phyloP scores from a whole-genome alignment of 2,888 invertebrate species.

The Cistogaster globosa region DNA sequence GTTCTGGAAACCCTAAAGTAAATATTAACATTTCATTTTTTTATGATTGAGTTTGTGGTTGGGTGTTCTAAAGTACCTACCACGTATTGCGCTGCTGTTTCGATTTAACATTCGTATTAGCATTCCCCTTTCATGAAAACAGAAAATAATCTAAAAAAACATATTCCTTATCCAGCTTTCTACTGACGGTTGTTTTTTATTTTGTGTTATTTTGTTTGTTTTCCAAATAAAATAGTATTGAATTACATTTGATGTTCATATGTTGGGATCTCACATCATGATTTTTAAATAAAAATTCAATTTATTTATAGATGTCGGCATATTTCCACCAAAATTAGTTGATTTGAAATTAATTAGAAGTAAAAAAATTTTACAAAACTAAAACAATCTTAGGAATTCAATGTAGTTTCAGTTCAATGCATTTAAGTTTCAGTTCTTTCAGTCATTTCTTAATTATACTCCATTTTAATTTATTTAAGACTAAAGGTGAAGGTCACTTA shows the following conservation, averaged over 20 bases:
- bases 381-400: no score
- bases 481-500: no score
- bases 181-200: conserved; percentile 17
- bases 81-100: conserved; percentile 34
- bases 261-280: conserved; percentile 26
- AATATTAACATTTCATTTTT: not conserved
- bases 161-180: not conserved
- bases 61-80: conserved; percentile 62
- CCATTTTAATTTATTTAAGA: not conserved
- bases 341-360: not conserved
- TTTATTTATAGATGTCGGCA: conserved; percentile 16
- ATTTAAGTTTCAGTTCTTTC: no score
- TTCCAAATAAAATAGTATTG: conserved; percentile 47
- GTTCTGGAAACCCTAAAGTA: no score
- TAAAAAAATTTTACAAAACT: not conserved
- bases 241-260: conserved; percentile 44
- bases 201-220: not conserved
- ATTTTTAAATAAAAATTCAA: not conserved
- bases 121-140: conserved; percentile 35
- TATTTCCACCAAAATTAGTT: conserved; percentile 13
- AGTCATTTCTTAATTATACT: no score
- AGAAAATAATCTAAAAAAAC: conserved; percentile 1
- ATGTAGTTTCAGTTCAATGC: not conserved
- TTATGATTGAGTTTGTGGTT: conserved; percentile 32
- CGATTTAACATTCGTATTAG: conserved; percentile 19